Base-by-base conservation (phyloP, 2,888 invertebrate species). In the Agrilus cyanescens region DNA sequence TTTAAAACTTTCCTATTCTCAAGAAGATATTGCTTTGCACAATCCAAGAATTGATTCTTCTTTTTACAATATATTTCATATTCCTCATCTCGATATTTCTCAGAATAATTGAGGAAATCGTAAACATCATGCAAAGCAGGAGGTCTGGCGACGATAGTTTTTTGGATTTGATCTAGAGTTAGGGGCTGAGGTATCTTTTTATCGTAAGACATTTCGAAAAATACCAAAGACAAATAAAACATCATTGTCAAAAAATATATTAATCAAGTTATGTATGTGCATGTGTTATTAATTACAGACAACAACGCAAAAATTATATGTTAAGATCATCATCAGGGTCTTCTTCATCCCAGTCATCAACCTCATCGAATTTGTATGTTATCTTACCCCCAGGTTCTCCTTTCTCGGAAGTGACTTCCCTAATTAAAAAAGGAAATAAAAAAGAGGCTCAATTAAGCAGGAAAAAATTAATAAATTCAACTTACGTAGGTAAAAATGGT, bases 281-380 rank as follows among this genome's bases (percentile, higher is more conserved):
- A 20, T 37, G 14, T 7, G 29, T 18, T 32, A 25, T 34, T 40
- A 40, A 20, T 34, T n/a, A 33, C 2, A 12, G 5, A 15, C 25
- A 14, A 14, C 14, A 14, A 38, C 12, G 4, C 41, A 20, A 10
- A 13, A 46, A 38, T 67, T 68, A 78, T 56, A 86, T 77, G 66
- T 82, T 78, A 46, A 88, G 69, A 67, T 88, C 88, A 63, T 88
- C 86, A 70, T 88, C 88, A 2, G 87, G 87, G 67, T 88, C 86
- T 66, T 87, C 87, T 57, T 85, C 86, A 57, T 88, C 88, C 71
- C 84, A 81, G 61, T 87, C 87, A 62, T 87, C 87, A 2, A 76
- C 73, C 41, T 77, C 78, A 65, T 88, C 87, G 8, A 85, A 82
- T 50, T 80, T 74, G 57, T 88, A 87, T 52, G 78, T 74, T 30